Conservation (phyloP, 2,113 vertebrate genomes). For the Sphaerodactylus townsendi region DNA sequence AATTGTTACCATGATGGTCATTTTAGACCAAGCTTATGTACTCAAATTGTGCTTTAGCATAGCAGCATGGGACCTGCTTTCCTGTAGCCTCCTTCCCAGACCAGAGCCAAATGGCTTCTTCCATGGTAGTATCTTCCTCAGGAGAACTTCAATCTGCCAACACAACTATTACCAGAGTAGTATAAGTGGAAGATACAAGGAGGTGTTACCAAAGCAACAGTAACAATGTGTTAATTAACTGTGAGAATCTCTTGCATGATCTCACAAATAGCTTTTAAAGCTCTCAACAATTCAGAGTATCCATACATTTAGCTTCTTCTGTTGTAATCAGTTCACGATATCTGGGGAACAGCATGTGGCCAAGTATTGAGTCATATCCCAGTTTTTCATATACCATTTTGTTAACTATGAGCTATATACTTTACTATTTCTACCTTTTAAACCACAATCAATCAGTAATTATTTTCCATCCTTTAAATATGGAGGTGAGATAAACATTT, state of each 20-base stretch:
- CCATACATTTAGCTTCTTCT: conserved; percentile 22
- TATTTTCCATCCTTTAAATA: conserved; percentile 19
- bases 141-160: too few relatives aligned
- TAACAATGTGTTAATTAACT: too few relatives aligned
- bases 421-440: conserved; percentile 24
- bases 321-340: conserved; percentile 25
- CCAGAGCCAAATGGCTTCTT: not conserved
- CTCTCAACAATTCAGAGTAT: not conserved
- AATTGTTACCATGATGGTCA: conserved; percentile 12
- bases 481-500: conserved; percentile 35
- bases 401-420: conserved; percentile 35
- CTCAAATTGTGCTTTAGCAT: not conserved
- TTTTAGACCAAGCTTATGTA: conserved; percentile 24
- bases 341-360: not conserved
- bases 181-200: not conserved
- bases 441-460: not conserved
- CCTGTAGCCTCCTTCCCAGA: not conserved
- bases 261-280: not conserved
- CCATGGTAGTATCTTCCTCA: not conserved
- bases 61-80: not conserved
- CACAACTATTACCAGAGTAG: not conserved
- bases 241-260: not conserved
- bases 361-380: conserved; percentile 27
- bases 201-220: not conserved
- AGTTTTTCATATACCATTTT: conserved; percentile 37